A percentile compares a stretch with the other conserved stretches of the same genome.
Evolutionary conservation across 2,888 invertebrate species (phyloP).

Genomic region (Calameuta pallipes): DNA sequence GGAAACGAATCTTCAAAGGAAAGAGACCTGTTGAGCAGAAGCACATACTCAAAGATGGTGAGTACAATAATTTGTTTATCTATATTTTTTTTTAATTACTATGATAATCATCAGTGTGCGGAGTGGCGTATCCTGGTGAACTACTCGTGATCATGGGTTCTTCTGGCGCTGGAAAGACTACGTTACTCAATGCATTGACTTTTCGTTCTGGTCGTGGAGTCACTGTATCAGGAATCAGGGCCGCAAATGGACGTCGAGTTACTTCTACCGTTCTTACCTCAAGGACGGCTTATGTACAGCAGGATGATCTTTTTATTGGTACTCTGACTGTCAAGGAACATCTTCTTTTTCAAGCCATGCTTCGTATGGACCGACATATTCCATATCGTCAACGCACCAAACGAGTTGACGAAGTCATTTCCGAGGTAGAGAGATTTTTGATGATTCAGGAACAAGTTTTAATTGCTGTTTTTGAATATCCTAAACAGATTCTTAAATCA

Average conservation of each 20-base stretch:
- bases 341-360: conserved; percentile 85
- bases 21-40: conserved; percentile 57
- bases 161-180: conserved; percentile 95
- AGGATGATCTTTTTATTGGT: conserved; percentile 93
- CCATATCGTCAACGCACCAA: conserved; percentile 79
- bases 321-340: conserved; percentile 91
- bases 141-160: conserved; percentile 89
- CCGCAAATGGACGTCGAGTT: conserved; percentile 82
- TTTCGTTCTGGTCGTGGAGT: conserved; percentile 81
- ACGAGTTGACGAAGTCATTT: conserved; percentile 87
- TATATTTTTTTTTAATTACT: conserved; percentile 4
- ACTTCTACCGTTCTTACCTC: conserved; percentile 79
- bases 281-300: conserved; percentile 91
- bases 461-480: background rate
- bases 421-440: conserved; percentile 71
- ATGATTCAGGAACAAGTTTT: background rate
- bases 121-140: conserved; percentile 87
- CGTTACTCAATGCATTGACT: conserved; percentile 89
- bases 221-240: conserved; percentile 71
- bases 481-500: background rate
- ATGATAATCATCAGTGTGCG: conserved; percentile 73
- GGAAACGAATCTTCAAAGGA: conserved; percentile 38
- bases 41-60: conserved; percentile 82
- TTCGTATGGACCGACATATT: conserved; percentile 85
- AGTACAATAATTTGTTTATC: conserved; percentile 22